phyloP scores from a whole-genome alignment of 2,888 invertebrate species.

The Drosophila atroscutellata region DNA sequence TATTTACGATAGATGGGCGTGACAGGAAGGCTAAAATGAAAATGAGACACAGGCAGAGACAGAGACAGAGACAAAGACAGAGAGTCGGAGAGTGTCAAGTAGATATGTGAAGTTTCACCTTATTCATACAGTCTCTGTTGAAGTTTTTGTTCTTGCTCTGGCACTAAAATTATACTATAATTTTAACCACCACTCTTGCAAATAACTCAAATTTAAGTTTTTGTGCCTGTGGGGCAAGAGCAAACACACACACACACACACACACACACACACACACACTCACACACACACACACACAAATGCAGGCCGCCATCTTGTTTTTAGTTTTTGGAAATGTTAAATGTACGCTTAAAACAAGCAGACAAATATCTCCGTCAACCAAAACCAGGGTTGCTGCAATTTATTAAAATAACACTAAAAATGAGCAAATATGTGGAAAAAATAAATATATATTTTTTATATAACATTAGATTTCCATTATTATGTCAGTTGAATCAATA shows the following conservation, averaged over 20 bases:
- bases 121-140: constrained; percentile 48
- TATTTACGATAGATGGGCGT: constrained; percentile 47
- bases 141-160: constrained; percentile 66
- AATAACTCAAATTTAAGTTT: constrained; percentile 77
- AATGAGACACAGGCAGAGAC: constrained; percentile 2
- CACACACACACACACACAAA: constrained; percentile 10
- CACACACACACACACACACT: constrained; percentile 16
- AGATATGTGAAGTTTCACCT: constrained; percentile 23
- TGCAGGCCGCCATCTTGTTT: constrained; percentile 71
- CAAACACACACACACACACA: constrained; percentile 24
- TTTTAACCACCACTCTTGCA: constrained; percentile 68
- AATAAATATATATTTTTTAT: background rate
- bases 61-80: background rate
- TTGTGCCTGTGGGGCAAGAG: constrained; percentile 59
- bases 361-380: constrained; percentile 28
- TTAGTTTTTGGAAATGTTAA: constrained; percentile 67
- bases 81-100: background rate
- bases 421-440: background rate
- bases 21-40: constrained; percentile 10
- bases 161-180: constrained; percentile 70
- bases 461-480: background rate
- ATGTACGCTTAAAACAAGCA: constrained; percentile 48
- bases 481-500: too few relatives aligned
- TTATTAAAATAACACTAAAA: background rate
- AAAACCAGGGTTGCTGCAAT: constrained; percentile 5